phyloP scores from a whole-genome alignment of 2,113 vertebrate genomes.

The Lethenteron camtschaticum region DNA sequence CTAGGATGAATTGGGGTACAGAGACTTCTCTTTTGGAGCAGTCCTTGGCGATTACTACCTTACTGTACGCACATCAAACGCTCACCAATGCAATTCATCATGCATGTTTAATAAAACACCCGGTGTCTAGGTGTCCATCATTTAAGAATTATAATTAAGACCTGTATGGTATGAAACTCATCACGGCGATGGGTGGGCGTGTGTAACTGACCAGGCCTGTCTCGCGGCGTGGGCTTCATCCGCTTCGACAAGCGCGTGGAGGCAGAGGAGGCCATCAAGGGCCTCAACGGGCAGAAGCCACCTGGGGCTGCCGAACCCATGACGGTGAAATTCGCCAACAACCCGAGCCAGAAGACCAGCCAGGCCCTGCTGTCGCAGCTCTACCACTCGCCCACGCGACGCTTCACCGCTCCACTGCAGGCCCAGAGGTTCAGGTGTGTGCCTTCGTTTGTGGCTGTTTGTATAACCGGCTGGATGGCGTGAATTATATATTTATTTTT shows the following conservation, averaged over 20 bases:
- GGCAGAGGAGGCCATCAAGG: constrained; percentile 83
- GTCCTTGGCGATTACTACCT: too few relatives aligned
- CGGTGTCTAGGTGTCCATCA: too few relatives aligned
- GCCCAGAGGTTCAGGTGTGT: constrained; percentile 71
- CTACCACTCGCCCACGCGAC: constrained; percentile 63
- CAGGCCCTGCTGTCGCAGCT: constrained; percentile 75
- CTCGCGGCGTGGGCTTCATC: constrained; percentile 80
- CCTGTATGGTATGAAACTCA: too few relatives aligned
- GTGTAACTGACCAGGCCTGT: constrained; percentile 40
- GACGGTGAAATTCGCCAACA: constrained; percentile 91
- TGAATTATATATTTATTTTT: too few relatives aligned
- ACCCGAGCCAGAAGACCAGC: constrained; percentile 79
- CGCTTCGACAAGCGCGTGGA: constrained; percentile 87
- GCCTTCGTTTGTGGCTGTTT: neutral
- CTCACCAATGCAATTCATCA: too few relatives aligned
- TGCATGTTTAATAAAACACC: too few relatives aligned
- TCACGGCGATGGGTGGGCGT: too few relatives aligned
- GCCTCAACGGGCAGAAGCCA: constrained; percentile 76
- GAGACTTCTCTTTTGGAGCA: too few relatives aligned
- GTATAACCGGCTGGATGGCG: neutral
- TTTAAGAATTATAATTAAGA: too few relatives aligned
- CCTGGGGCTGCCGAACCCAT: constrained; percentile 67
- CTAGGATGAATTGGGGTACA: too few relatives aligned
- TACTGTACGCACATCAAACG: too few relatives aligned
- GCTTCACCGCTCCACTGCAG: constrained; percentile 64